Evolutionary conservation across 2,113 vertebrate species (phyloP).

Genomic region (Microcebus griseorufus): DNA sequence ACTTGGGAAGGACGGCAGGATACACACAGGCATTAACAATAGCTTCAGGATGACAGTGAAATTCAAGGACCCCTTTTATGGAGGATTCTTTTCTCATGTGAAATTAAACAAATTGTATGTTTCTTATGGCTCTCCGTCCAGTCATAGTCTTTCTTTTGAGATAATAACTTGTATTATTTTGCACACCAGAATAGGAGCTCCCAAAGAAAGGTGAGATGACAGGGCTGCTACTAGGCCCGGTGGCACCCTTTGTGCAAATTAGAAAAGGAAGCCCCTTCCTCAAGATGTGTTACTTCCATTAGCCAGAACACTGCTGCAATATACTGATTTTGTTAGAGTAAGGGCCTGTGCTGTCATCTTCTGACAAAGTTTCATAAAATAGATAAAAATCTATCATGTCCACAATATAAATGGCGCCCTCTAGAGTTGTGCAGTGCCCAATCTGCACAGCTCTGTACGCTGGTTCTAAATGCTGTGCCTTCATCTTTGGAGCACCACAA

Average conservation of each 20-base stretch:
- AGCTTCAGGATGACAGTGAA: constrained; percentile 17
- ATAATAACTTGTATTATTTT: not conserved
- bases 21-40: not conserved
- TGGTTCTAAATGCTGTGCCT: not conserved
- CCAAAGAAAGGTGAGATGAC: not conserved
- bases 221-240: not conserved
- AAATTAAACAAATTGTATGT: not conserved
- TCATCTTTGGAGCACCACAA: not conserved
- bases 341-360: not conserved
- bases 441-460: not conserved
- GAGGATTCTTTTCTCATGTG: constrained; percentile 22
- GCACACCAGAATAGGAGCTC: not conserved
- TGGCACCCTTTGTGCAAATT: not conserved
- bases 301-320: not conserved
- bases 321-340: not conserved
- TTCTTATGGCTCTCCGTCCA: not conserved
- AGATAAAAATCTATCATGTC: not conserved
- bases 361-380: not conserved
- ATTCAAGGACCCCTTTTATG: not conserved
- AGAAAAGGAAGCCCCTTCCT: not conserved
- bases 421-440: not conserved
- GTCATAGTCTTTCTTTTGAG: not conserved
- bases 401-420: not conserved
- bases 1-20: not conserved
- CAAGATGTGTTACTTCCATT: not conserved